Evolutionary conservation across 2,888 invertebrate genomes (phyloP).

Genomic region (Julus scandinavius): DNA sequence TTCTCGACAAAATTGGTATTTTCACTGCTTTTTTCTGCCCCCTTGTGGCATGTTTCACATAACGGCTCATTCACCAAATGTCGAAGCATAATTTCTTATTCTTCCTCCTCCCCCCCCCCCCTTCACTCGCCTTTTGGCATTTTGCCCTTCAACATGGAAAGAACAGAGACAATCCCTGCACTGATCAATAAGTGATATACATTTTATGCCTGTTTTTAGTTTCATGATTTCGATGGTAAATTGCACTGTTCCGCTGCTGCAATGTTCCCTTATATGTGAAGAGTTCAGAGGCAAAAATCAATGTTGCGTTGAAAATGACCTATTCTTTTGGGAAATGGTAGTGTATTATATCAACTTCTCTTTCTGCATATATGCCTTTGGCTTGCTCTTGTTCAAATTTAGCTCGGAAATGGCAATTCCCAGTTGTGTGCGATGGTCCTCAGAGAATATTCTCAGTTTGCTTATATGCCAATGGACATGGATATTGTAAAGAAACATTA

Average conservation of each 20-base stretch:
- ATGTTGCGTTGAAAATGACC: conserved; percentile 39
- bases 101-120: not conserved
- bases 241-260: conserved; percentile 1
- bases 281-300: conserved; percentile 39
- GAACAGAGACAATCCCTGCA: conserved; percentile 1
- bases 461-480: conserved; percentile 11
- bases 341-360: not conserved
- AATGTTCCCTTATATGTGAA: not conserved
- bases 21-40: not conserved
- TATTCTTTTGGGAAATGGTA: conserved; percentile 30
- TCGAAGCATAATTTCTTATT: not conserved
- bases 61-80: not conserved
- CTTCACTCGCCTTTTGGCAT: not conserved
- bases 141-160: not conserved
- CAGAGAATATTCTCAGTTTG: conserved; percentile 14
- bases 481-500: not conserved
- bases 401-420: conserved; percentile 17
- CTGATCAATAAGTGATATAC: conserved; percentile 30
- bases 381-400: not conserved
- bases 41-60: not conserved
- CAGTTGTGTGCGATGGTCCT: not conserved
- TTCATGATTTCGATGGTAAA: conserved; percentile 27
- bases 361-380: conserved; percentile 1
- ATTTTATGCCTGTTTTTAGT: conserved; percentile 42
- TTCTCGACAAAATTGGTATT: not conserved